Base-by-base conservation (phyloP, 2,797 vertebrate species). In the Crax fasciolata region DNA sequence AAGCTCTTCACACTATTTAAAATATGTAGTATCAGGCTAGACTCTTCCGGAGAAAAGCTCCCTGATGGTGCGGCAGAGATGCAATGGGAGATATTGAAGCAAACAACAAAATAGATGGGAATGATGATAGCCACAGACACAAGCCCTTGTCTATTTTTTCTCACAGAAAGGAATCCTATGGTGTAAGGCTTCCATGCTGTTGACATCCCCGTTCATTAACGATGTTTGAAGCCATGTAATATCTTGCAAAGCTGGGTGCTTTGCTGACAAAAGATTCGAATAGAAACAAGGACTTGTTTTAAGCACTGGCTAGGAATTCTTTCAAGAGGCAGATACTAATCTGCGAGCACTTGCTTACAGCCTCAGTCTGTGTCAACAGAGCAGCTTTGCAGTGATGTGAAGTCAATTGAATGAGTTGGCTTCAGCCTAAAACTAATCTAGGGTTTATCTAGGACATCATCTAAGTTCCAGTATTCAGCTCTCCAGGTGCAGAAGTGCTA, bases 171-270 rank as follows among this genome's bases (percentile, higher is more conserved):
- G 54, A 32, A 30, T 32, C 20, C 19, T 32, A 21, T 57, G 55
- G 18, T 59, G 55, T 5, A 5, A 54, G 11, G 35, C 35, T 70
- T 9, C 12, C 38, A 23, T 51, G 12, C 44, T 75, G 10, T 30
- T 44, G 51, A 23, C 0, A 0, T 41, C 46, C 1, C 1, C 14
- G 6, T 2, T 74, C 9, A 3, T 13, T 66, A 25, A n/a, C 16
- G 43, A 28, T 9, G 1, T 79, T 51, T 78, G 46, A 78, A 38
- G 57, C 5, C 35, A 17, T 5, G 6, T 5, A 73, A 14, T 0
- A 0, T 30, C 44, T 71, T 11, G 3, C 24, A 51, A 68, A 30
- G 11, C 38, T 39, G 28, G 7, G 27, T 15, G 19, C 44, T 71
- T 1, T 20, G 30, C 39, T 57, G 65, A 8, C 24, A 35, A 54